phyloP scores from a whole-genome alignment of 2,888 invertebrate genomes.

The Heteromurus nitidus region DNA sequence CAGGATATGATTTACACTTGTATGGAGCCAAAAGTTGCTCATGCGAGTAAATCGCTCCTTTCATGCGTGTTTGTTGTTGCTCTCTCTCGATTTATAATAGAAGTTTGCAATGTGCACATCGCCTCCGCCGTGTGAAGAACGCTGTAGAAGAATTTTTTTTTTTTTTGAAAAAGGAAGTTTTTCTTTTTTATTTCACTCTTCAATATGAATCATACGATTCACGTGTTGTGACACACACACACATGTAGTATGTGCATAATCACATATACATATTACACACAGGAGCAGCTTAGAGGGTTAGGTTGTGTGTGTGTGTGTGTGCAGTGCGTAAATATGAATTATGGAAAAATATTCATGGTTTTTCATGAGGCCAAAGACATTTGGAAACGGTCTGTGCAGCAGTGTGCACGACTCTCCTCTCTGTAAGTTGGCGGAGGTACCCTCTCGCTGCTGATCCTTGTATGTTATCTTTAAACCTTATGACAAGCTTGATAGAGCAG shows the following conservation, averaged over 20 bases:
- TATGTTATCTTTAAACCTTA: too few relatives aligned
- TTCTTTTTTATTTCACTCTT: not conserved
- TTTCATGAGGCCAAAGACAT: constrained; percentile 10
- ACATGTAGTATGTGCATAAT: too few relatives aligned
- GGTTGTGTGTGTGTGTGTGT: not conserved
- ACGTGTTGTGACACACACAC: constrained; percentile 51
- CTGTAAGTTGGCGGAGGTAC: too few relatives aligned
- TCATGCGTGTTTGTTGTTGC: constrained; percentile 54
- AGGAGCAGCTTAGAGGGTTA: not conserved
- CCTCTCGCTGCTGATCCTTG: too few relatives aligned
- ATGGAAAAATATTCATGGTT: constrained; percentile 24
- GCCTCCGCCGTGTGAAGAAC: too few relatives aligned
- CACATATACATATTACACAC: not conserved
- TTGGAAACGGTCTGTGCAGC: too few relatives aligned
- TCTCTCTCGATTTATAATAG: constrained; percentile 22
- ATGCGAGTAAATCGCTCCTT: constrained; percentile 54
- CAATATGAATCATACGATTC: constrained; percentile 36
- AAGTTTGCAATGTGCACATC: too few relatives aligned
- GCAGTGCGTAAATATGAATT: not conserved
- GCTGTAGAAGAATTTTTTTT: too few relatives aligned
- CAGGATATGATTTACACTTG: constrained; percentile 30
- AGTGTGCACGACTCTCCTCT: too few relatives aligned
- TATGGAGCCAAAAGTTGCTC: constrained; percentile 51
- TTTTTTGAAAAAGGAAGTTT: not conserved
- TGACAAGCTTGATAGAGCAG: too few relatives aligned